Conservation (phyloP, 2,888 invertebrate species). For the Lepidonotus clava region DNA sequence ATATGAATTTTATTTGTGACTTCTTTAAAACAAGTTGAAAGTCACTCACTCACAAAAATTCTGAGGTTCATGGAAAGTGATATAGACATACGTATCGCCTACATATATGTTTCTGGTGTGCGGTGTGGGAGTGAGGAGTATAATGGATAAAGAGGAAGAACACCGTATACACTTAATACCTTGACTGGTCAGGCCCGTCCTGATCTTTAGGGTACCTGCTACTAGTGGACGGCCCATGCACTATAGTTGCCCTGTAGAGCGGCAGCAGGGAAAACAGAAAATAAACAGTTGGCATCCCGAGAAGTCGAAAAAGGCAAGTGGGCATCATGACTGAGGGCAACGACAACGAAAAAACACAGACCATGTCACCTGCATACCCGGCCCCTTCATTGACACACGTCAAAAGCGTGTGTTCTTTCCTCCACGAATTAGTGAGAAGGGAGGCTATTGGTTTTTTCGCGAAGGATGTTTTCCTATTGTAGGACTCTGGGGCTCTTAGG, state of each 20-base stretch:
- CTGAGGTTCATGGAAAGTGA: not conserved
- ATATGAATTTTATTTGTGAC: too few species aligned
- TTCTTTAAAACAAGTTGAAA: too few species aligned
- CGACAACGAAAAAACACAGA: not conserved
- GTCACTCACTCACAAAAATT: not conserved
- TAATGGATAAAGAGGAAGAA: not conserved
- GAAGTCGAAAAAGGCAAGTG: not conserved
- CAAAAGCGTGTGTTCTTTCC: too few species aligned
- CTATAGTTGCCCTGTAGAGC: slow-evolving; percentile 53
- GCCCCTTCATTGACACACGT: too few species aligned
- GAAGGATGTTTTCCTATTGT: not conserved
- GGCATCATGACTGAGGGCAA: not conserved
- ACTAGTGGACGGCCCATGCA: slow-evolving; percentile 52
- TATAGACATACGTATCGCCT: not conserved
- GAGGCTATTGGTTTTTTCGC: not conserved
- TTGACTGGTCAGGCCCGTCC: slow-evolving; percentile 30
- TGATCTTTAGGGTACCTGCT: slow-evolving; percentile 32
- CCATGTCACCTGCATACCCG: not conserved
- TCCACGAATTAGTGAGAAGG: too few species aligned
- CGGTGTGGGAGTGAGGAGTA: not conserved
- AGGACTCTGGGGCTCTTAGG: too few species aligned
- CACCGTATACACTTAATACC: slow-evolving; percentile 26
- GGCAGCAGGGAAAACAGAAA: slow-evolving; percentile 22
- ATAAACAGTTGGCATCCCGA: slow-evolving; percentile 4
- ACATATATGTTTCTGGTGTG: not conserved